phyloP scores from a whole-genome alignment of 1,140 invertebrate species.

The Atta colombica region DNA sequence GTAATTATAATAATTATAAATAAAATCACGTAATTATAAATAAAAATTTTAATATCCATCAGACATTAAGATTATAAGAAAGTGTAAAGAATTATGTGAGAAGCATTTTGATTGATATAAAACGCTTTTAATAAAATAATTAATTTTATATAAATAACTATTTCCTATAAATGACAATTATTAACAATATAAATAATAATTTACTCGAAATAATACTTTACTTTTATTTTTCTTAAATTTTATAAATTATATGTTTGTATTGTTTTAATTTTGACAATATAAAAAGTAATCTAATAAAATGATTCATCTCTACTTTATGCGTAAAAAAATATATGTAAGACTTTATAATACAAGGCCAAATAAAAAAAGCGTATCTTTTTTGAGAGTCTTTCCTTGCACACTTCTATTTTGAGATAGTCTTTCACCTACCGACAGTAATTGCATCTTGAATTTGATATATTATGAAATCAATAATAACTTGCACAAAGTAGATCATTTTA shows the following conservation, averaged over 20 bases:
- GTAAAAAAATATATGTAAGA: not conserved
- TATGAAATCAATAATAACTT: slow-evolving; percentile 34
- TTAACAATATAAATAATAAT: not conserved
- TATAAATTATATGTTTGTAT: not conserved
- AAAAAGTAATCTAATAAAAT: not conserved
- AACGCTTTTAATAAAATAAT: not conserved
- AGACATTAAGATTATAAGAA: not conserved
- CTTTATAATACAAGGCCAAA: not conserved
- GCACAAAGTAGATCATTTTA: not conserved
- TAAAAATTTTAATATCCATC: not conserved
- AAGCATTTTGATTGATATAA: too few relatives aligned
- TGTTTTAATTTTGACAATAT: not conserved
- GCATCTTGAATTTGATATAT: not conserved
- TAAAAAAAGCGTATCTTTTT: not conserved
- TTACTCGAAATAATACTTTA: not conserved
- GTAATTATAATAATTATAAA: not conserved
- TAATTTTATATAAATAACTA: not conserved
- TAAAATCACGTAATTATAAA: not conserved
- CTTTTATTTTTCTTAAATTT: not conserved
- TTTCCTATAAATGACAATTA: not conserved
- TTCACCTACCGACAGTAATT: slow-evolving; percentile 9
- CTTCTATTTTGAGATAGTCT: not conserved
- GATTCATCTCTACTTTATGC: not conserved
- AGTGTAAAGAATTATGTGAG: too few relatives aligned
- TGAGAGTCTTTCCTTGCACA: not conserved